A percentile compares a stretch with the other conserved stretches of the same genome.
These are phyloP conservation scores for Chydorus sphaericus DNA, from an alignment of 2,888 invertebrate species.

Conservation along the genomic window DNA sequence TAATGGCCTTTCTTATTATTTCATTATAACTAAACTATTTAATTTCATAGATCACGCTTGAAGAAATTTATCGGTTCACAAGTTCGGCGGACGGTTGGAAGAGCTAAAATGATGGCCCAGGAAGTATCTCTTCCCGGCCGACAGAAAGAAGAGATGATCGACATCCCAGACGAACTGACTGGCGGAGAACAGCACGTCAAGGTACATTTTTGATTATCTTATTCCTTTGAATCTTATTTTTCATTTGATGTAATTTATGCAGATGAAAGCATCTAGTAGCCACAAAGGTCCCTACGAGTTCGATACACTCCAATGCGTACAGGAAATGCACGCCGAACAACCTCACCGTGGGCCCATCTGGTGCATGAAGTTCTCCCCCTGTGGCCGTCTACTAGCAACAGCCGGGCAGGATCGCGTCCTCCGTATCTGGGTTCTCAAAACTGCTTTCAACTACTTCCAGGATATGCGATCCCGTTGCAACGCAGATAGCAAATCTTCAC, in stretches of 20 bases:
- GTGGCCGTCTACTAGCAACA: slow-evolving; percentile 85
- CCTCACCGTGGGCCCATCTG: slow-evolving; percentile 92
- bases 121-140: slow-evolving; percentile 63
- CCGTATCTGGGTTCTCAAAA: slow-evolving; percentile 85
- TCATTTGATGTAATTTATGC: slow-evolving; percentile 30
- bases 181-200: slow-evolving; percentile 22
- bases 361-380: slow-evolving; percentile 97
- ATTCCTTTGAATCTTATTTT: not conserved
- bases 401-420: slow-evolving; percentile 92
- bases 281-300: slow-evolving; percentile 97
- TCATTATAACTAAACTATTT: not conserved
- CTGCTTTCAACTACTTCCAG: slow-evolving; percentile 79
- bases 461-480: slow-evolving; percentile 93
- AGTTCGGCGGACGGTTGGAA: slow-evolving; percentile 78
- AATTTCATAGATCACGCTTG: slow-evolving; percentile 26
- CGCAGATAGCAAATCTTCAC: slow-evolving; percentile 65
- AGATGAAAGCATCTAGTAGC: slow-evolving; percentile 85
- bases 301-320: slow-evolving; percentile 72
- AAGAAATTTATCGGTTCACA: slow-evolving; percentile 56
- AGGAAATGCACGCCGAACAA: slow-evolving; percentile 51
- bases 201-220: slow-evolving; percentile 18
- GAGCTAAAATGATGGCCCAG: slow-evolving; percentile 76
- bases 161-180: slow-evolving; percentile 57
- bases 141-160: slow-evolving; percentile 71
- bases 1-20: too few relatives aligned